Percentiles rank a stretch among this genome's conserved stretches.
These are phyloP conservation scores for Arnoldichthys spilopterus DNA, from an alignment of 2,797 vertebrate species.

Conservation along the genomic window DNA sequence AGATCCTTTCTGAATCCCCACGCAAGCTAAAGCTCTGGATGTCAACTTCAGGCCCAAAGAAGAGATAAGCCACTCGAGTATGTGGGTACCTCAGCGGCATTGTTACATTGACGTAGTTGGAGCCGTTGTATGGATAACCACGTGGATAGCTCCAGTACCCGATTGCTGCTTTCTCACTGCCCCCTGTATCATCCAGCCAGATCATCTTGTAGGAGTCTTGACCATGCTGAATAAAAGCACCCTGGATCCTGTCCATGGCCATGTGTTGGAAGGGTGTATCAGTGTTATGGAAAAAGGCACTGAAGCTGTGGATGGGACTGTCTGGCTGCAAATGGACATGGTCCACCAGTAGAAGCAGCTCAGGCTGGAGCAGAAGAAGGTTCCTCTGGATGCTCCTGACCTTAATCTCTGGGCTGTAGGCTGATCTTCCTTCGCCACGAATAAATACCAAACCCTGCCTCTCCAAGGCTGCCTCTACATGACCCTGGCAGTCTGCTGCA, in stretches of 20 bases:
- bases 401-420: slow-evolving; percentile 87
- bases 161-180: slow-evolving; percentile 83
- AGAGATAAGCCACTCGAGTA: slow-evolving; percentile 90
- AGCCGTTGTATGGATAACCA: slow-evolving; percentile 93
- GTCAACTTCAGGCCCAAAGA: slow-evolving; percentile 89
- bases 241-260: slow-evolving; percentile 83
- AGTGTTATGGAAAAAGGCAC: slow-evolving; percentile 95
- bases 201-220: slow-evolving; percentile 91
- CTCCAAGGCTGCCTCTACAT: slow-evolving; percentile 84
- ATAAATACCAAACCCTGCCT: slow-evolving; percentile 90
- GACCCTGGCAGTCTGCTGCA: slow-evolving; percentile 88
- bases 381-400: slow-evolving; percentile 90
- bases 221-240: slow-evolving; percentile 85
- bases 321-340: slow-evolving; percentile 86
- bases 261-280: slow-evolving; percentile 88
- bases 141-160: slow-evolving; percentile 88
- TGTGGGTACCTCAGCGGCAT: slow-evolving; percentile 84
- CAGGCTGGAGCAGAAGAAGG: slow-evolving; percentile 91
- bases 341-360: slow-evolving; percentile 93
- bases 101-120: slow-evolving; percentile 95
- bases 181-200: slow-evolving; percentile 95
- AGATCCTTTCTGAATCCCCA: slow-evolving; percentile 85
- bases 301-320: slow-evolving; percentile 82
- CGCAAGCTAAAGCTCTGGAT: slow-evolving; percentile 90
- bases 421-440: slow-evolving; percentile 87